Evolutionary conservation across 2,113 vertebrate genomes (phyloP), one percentile per base, ranked within the genome.

Genomic region (Garra rufa): DNA sequence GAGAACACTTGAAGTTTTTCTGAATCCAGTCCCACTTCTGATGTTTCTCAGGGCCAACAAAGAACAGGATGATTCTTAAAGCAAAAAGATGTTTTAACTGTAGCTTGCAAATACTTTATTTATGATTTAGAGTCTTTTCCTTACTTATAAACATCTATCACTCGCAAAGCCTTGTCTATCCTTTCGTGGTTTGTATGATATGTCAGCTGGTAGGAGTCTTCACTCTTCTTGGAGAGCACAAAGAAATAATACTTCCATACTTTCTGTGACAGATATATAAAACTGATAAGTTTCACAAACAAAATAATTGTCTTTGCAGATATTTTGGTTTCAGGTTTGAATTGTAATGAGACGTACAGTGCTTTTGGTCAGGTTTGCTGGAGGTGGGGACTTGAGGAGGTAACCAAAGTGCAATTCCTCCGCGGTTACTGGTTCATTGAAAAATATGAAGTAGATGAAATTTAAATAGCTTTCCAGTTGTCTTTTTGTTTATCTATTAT

Each of bases 171-270:
- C n/a, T 90, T 90, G 2, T 78, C 86, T 50, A 14, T 83, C 21
- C 46, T 86, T 4, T 85, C 79, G 9, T 70, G 43, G 65, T 92
- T 94, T 90, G 91, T 95, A 73, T 92, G 94, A 86, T 96, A 96
- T 74, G 90, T 92, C 82, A 96, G 90, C 28, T 80, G 50, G 57
- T 94, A 92, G 9, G n/a, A n/a, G 43, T 87, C 87, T 6, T 79
- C 82, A 8, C 4, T 43, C 48, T 24, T 91, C 88, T 91, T 94
- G 65, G 86, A 92, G 73, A 97, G 91, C 75, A 95, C 52, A 71
- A 96, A 96, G 86, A 90, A 90, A 19, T 96, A 92, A 6, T 59
- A 93, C 89, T 95, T 97, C 96, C 96, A 97, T n/a, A n/a, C n/a
- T 73, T 75, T 82, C 91, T 92, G 85, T 10, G 67, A 5, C 26